phyloP scores from a whole-genome alignment of 2,113 vertebrate species.

The Crotophaga sulcirostris region DNA sequence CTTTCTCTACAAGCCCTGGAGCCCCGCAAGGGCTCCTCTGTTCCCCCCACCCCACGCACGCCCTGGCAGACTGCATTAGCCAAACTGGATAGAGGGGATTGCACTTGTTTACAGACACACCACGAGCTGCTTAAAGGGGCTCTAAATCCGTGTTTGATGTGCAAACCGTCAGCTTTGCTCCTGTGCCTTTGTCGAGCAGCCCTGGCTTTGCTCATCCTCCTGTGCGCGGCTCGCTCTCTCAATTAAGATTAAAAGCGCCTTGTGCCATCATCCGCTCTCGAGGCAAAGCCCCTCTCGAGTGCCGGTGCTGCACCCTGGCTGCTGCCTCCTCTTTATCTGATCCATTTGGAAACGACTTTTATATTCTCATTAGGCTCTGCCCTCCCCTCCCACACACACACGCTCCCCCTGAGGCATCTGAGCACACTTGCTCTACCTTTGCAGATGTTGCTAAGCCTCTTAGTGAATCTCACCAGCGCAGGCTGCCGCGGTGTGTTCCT shows the following conservation, averaged over 20 bases:
- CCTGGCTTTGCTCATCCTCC: conserved; percentile 52
- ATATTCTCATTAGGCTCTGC: neutral
- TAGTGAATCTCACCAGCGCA: neutral
- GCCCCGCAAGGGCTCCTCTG: neutral
- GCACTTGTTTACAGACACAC: conserved; percentile 84
- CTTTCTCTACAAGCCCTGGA: neutral
- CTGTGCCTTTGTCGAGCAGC: conserved; percentile 60
- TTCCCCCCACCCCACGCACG: neutral
- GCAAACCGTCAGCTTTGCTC: conserved; percentile 82
- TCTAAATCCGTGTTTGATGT: conserved; percentile 85
- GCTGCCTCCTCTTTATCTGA: conserved; percentile 61
- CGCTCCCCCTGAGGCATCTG: neutral
- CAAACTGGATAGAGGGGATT: conserved; percentile 82
- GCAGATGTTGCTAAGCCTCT: conserved; percentile 28
- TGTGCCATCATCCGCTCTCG: conserved; percentile 55
- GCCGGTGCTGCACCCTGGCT: conserved; percentile 50
- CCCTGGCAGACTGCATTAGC: conserved; percentile 81
- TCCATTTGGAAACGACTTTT: neutral
- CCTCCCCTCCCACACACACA: neutral
- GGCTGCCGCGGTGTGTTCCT: neutral
- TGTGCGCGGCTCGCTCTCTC: conserved; percentile 35
- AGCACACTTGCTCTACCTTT: neutral
- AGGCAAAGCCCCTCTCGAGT: conserved; percentile 69
- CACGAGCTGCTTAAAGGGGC: conserved; percentile 76
- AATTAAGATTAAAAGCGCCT: conserved; percentile 75